Percentiles rank a stretch among this genome's conserved stretches.
Evolutionary conservation across 2,797 vertebrate species (phyloP).

Genomic region (Dendrocincla tyrannina): DNA sequence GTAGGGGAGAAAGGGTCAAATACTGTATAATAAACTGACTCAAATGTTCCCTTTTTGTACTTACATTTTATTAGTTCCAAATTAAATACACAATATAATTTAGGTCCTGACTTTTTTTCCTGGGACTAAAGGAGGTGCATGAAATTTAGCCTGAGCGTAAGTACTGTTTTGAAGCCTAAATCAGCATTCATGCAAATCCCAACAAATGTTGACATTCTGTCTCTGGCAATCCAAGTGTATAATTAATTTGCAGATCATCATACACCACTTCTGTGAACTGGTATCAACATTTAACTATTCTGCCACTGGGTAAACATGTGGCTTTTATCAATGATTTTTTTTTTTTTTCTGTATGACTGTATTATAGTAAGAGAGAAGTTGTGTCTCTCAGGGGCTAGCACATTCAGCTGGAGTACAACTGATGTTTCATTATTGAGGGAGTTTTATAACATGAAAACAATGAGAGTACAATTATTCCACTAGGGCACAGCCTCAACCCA

Average conservation of each 20-base stretch:
- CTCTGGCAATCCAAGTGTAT: background rate
- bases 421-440: background rate
- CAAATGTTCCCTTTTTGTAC: background rate
- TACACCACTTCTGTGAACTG: background rate
- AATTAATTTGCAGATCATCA: slow-evolving; percentile 37
- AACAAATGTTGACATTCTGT: background rate
- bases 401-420: background rate
- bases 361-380: background rate
- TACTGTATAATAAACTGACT: slow-evolving; percentile 18
- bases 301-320: slow-evolving; percentile 11
- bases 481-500: background rate
- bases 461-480: background rate
- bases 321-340: background rate
- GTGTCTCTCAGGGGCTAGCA: background rate
- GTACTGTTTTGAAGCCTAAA: background rate
- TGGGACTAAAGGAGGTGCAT: background rate
- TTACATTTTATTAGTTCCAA: slow-evolving; percentile 43
- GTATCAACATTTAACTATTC: background rate
- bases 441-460: background rate
- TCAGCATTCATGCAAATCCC: background rate
- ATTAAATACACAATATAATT: background rate
- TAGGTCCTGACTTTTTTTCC: background rate
- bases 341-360: background rate
- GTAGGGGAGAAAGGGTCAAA: slow-evolving; percentile 33
- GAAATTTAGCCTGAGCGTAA: background rate